These are phyloP conservation scores for Tokudaia tokunoshimensis DNA, from an alignment of 2,797 vertebrate genomes.

Conservation along the genomic window DNA sequence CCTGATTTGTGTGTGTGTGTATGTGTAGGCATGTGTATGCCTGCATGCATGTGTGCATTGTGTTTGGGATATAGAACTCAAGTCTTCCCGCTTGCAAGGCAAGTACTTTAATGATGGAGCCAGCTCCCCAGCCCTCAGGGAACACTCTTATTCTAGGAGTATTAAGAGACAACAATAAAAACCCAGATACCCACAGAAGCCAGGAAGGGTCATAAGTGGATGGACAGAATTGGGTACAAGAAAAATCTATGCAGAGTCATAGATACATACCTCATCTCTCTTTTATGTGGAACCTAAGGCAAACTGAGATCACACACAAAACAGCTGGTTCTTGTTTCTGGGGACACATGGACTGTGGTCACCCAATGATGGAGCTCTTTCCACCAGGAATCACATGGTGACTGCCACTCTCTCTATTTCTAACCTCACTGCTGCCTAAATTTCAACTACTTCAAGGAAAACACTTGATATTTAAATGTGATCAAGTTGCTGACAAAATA, in stretches of 20 bases:
- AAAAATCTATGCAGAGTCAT: not conserved
- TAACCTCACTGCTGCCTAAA: not conserved
- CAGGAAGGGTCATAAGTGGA: not conserved
- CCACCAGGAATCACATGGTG: not conserved
- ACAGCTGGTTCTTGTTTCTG: not conserved
- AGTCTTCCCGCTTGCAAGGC: not conserved
- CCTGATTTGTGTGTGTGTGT: not conserved
- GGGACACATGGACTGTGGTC: not conserved
- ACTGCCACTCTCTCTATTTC: not conserved
- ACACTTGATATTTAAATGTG: slow-evolving; percentile 45
- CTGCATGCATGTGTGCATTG: not conserved
- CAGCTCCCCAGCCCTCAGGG: not conserved
- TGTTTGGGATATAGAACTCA: not conserved
- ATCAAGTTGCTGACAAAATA: slow-evolving; percentile 2
- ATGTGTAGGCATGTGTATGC: not conserved
- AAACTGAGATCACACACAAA: not conserved
- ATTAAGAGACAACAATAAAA: not conserved
- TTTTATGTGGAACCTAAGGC: not conserved
- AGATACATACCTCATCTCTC: not conserved
- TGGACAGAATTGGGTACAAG: not conserved
- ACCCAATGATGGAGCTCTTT: not conserved
- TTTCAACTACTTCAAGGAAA: not conserved
- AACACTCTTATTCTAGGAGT: not conserved
- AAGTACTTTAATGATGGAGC: not conserved
- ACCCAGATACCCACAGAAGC: too few relatives aligned